Conservation (phyloP, 2,113 vertebrate species). For the Laterallus jamaicensis region DNA sequence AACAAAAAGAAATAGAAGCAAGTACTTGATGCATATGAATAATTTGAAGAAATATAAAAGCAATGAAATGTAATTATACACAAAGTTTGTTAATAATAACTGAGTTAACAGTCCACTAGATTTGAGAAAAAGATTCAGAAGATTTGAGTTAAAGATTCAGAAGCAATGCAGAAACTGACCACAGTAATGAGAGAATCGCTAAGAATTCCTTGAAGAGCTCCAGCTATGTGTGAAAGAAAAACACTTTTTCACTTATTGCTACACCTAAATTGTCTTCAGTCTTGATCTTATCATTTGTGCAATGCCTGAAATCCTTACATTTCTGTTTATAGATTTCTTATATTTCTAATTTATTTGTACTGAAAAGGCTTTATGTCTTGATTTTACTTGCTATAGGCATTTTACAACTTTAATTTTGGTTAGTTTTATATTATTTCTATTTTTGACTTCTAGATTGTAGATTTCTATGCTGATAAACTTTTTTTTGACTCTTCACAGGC, state of each 20-base stretch:
- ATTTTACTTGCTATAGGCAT: neutral
- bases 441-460: neutral
- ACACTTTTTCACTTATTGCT: neutral
- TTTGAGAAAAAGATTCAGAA: neutral
- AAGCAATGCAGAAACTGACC: neutral
- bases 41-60: conserved; percentile 5
- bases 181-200: neutral
- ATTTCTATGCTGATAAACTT: neutral
- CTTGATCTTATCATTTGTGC: neutral
- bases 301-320: neutral
- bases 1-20: neutral
- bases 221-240: neutral
- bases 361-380: neutral
- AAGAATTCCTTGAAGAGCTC: neutral
- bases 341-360: neutral
- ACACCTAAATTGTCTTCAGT: neutral
- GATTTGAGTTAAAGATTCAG: neutral
- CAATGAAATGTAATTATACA: neutral
- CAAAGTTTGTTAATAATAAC: neutral
- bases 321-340: neutral
- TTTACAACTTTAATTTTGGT: neutral
- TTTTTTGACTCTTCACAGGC: neutral
- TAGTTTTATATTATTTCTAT: neutral
- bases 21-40: neutral
- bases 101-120: neutral